These are phyloP conservation scores for Eupithecia subfuscata DNA, from an alignment of 2,888 invertebrate species.

Conservation along the genomic window DNA sequence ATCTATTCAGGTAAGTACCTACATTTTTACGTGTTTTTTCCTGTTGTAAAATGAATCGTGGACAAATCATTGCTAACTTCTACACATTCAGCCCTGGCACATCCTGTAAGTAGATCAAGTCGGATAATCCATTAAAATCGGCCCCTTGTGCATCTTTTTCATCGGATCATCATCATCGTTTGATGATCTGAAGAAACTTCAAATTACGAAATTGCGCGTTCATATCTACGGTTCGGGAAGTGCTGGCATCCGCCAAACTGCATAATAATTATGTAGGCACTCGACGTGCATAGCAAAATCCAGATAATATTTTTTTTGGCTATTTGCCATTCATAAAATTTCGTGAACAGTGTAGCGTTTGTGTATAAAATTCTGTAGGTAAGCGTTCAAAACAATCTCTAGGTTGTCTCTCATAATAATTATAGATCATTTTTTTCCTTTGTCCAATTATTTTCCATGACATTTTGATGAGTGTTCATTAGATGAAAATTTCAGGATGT, in stretches of 20 bases:
- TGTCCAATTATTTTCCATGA: background rate
- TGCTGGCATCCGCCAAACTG: background rate
- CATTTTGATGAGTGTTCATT: constrained; percentile 1
- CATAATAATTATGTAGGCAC: background rate
- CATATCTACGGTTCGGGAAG: background rate
- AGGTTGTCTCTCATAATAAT: background rate
- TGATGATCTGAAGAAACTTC: background rate
- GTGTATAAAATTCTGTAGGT: background rate
- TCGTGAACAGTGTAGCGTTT: background rate
- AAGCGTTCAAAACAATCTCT: background rate
- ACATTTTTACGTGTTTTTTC: background rate
- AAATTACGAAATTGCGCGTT: background rate
- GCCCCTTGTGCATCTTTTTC: background rate
- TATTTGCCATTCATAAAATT: background rate
- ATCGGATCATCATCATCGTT: background rate
- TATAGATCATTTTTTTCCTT: background rate
- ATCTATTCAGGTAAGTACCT: too few species aligned
- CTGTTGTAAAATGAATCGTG: background rate
- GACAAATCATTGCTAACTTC: background rate
- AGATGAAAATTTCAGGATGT: constrained; percentile 34
- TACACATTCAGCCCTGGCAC: too few species aligned
- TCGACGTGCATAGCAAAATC: background rate
- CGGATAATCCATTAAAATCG: background rate
- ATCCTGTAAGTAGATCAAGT: too few species aligned
- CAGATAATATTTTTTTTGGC: background rate